These are phyloP conservation scores for Sebastes flavidus DNA, from an alignment of 2,797 vertebrate species.

Conservation along the genomic window DNA sequence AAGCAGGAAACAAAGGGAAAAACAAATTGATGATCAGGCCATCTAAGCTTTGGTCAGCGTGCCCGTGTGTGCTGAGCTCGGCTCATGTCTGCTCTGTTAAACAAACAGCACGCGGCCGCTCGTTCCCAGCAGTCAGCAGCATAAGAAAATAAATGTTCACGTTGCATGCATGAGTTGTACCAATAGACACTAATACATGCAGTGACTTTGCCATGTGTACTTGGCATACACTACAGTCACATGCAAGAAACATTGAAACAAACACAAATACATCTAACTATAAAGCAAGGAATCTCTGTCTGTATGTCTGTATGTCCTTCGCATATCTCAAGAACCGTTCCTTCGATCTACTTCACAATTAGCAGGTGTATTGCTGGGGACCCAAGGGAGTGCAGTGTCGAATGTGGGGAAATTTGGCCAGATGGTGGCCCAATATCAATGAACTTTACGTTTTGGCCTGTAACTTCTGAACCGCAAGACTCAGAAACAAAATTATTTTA, in stretches of 20 bases:
- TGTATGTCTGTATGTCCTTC: not conserved
- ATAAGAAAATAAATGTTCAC: slow-evolving; percentile 27
- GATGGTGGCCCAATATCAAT: fast-evolving
- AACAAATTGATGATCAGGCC: slow-evolving; percentile 59
- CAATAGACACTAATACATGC: not conserved
- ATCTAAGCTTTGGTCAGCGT: slow-evolving; percentile 41
- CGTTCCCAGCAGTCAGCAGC: slow-evolving; percentile 22
- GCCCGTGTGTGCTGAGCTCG: slow-evolving; percentile 43
- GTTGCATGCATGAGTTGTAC: slow-evolving; percentile 1
- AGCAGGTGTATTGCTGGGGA: too few species aligned
- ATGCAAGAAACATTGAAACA: not conserved
- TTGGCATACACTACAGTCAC: not conserved
- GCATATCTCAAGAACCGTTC: not conserved
- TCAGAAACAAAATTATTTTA: too few species aligned
- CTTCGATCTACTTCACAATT: not conserved
- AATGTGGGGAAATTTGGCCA: too few species aligned
- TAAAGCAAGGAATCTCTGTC: not conserved
- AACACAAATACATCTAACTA: not conserved
- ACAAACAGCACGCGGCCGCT: slow-evolving; percentile 53
- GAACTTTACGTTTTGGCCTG: fast-evolving
- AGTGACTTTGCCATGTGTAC: not conserved
- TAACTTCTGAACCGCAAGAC: fast-evolving
- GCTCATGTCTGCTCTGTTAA: slow-evolving; percentile 64
- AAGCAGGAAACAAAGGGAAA: slow-evolving; percentile 64
- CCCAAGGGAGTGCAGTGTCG: too few species aligned